A percentile compares a stretch with the other conserved stretches of the same genome.
Conservation (phyloP, 2,888 invertebrate genomes). For the Phania funesta region DNA sequence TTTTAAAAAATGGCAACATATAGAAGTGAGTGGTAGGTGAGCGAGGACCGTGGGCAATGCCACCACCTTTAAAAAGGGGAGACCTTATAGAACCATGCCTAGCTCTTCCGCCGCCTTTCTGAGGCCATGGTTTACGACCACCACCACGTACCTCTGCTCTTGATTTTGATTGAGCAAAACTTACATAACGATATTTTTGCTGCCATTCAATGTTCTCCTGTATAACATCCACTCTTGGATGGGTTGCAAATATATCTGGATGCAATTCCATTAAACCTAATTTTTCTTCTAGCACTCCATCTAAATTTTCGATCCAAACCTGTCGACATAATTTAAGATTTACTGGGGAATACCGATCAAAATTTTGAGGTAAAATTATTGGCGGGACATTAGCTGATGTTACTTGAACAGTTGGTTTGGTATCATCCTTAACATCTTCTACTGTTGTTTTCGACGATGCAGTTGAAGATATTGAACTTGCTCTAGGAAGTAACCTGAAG, state of each 20-base stretch:
- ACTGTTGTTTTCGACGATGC: conserved; percentile 1
- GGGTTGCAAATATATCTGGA: conserved; percentile 90
- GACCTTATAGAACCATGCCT: conserved; percentile 96
- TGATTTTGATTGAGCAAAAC: conserved; percentile 88
- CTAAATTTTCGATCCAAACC: conserved; percentile 93
- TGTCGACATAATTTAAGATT: conserved; percentile 82
- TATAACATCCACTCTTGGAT: conserved; percentile 93
- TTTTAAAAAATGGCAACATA: conserved; percentile 91
- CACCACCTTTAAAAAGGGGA: conserved; percentile 92
- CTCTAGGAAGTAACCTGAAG: conserved; percentile 68
- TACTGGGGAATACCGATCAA: conserved; percentile 68
- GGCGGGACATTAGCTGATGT: conserved; percentile 55
- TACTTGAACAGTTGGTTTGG: not conserved
- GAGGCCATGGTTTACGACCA: conserved; percentile 97
- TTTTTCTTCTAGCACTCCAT: conserved; percentile 87
- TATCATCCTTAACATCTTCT: conserved; percentile 43
- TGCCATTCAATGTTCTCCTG: conserved; percentile 95
- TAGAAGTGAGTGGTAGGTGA: conserved; percentile 95
- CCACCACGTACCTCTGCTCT: conserved; percentile 94
- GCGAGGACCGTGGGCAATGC: conserved; percentile 93
- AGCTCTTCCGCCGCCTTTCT: conserved; percentile 94
- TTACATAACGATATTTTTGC: conserved; percentile 88
- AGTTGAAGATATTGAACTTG: conserved; percentile 68
- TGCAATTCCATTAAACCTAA: conserved; percentile 94
- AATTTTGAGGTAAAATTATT: conserved; percentile 74